Evolutionary conservation across 2,888 invertebrate species (phyloP).

Genomic region (Drosophila siamana): DNA sequence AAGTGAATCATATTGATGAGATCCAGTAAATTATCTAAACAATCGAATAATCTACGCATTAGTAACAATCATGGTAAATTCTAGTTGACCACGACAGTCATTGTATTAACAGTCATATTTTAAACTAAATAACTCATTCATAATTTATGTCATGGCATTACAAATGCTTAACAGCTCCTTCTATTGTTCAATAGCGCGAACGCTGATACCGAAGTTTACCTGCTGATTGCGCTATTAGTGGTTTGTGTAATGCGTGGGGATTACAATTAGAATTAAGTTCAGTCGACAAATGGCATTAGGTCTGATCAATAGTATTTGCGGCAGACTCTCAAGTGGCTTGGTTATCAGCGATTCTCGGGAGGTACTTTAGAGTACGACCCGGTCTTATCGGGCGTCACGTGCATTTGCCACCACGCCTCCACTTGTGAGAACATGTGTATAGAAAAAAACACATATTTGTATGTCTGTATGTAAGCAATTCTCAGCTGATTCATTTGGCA

Average conservation of each 20-base stretch:
- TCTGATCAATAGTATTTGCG: constrained; percentile 32
- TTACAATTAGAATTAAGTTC: constrained; percentile 38
- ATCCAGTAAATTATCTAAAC: neutral
- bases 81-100: neutral
- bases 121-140: neutral
- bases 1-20: too few relatives aligned
- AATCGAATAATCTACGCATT: neutral
- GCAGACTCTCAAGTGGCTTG: constrained; percentile 60
- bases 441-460: neutral
- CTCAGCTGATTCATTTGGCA: constrained; percentile 52
- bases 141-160: neutral
- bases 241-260: constrained; percentile 38
- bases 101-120: neutral
- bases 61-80: neutral
- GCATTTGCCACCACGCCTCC: constrained; percentile 36
- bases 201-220: neutral
- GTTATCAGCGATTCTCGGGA: constrained; percentile 58
- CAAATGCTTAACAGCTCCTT: neutral
- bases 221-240: constrained; percentile 11
- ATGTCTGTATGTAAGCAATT: neutral
- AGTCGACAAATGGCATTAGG: constrained; percentile 33
- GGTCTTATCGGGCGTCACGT: constrained; percentile 65
- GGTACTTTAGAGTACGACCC: constrained; percentile 29
- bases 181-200: neutral
- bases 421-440: constrained; percentile 4